Conservation (phyloP, 2,797 vertebrate genomes). For the Neoniphon sammara region DNA sequence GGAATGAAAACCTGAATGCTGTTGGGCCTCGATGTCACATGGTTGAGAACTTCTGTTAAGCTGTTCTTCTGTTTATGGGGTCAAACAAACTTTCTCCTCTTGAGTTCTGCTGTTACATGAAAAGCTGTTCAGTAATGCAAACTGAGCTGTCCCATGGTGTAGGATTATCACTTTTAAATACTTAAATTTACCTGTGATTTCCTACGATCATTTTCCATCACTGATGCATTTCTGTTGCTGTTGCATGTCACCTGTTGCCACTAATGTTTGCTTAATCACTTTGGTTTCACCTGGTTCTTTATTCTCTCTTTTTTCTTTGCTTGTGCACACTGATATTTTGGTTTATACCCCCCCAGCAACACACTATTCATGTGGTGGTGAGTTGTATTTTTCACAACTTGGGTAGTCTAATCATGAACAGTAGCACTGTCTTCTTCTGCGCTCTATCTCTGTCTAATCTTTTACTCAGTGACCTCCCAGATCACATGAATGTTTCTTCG, state of each 20-base stretch:
- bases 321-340: conserved; percentile 94
- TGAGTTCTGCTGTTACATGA: conserved; percentile 38
- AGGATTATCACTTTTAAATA: conserved; percentile 7
- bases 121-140: conserved; percentile 27
- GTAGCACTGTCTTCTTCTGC: conserved; percentile 49
- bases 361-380: conserved; percentile 99
- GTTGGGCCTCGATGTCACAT: too few species aligned
- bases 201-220: conserved; percentile 58
- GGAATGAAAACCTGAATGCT: too few species aligned
- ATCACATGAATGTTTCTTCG: conserved; percentile 80
- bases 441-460: conserved; percentile 50
- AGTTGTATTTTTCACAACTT: conserved; percentile 87
- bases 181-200: conserved; percentile 27
- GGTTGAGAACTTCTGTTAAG: too few species aligned
- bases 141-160: not conserved
- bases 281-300: conserved; percentile 83
- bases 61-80: not conserved
- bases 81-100: not conserved
- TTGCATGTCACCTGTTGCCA: conserved; percentile 72
- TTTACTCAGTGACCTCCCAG: conserved; percentile 73
- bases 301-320: conserved; percentile 91
- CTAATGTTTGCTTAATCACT: conserved; percentile 75
- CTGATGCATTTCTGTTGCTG: conserved; percentile 68
- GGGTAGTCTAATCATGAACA: conserved; percentile 59
- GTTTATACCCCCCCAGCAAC: conserved; percentile 91